Percentiles rank a stretch among this genome's conserved stretches.
These are phyloP conservation scores for Operophtera brumata DNA, from an alignment of 2,888 invertebrate species.

Conservation along the genomic window DNA sequence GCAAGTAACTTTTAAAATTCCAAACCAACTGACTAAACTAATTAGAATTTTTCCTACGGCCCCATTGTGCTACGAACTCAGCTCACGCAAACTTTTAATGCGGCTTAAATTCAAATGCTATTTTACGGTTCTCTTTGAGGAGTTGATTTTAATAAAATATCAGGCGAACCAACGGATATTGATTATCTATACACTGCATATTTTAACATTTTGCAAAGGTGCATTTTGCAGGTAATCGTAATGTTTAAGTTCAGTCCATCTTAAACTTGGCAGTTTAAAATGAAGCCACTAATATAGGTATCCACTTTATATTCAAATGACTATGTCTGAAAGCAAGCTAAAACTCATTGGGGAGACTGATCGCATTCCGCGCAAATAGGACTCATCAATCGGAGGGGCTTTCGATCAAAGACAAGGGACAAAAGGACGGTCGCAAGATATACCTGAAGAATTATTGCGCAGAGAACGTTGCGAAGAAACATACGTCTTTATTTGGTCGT, in stretches of 20 bases:
- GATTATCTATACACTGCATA: conserved; percentile 29
- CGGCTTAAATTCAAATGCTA: conserved; percentile 76
- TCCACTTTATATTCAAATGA: conserved; percentile 26
- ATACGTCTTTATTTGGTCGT: conserved; percentile 48
- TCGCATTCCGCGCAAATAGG: conserved; percentile 63
- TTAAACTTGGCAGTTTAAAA: conserved; percentile 7
- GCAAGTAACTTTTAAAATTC: conserved; percentile 69
- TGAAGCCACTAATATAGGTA: conserved; percentile 11
- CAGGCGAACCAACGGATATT: conserved; percentile 42
- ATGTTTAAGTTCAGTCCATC: neutral
- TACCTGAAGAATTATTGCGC: conserved; percentile 65
- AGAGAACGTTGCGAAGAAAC: conserved; percentile 49
- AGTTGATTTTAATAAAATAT: conserved; percentile 65
- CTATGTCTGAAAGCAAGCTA: conserved; percentile 40
- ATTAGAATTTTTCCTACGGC: conserved; percentile 76
- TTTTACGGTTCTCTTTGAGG: conserved; percentile 69
- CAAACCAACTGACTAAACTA: conserved; percentile 69
- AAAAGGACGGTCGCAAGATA: conserved; percentile 60
- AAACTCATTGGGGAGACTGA: conserved; percentile 59
- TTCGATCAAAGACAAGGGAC: conserved; percentile 74
- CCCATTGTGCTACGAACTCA: conserved; percentile 72
- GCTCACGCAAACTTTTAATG: conserved; percentile 77
- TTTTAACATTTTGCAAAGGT: conserved; percentile 22
- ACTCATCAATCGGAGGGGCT: conserved; percentile 72
- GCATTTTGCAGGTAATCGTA: neutral